These are phyloP conservation scores for Hecatera dysodea DNA, from an alignment of 2,888 invertebrate genomes.

Conservation along the genomic window DNA sequence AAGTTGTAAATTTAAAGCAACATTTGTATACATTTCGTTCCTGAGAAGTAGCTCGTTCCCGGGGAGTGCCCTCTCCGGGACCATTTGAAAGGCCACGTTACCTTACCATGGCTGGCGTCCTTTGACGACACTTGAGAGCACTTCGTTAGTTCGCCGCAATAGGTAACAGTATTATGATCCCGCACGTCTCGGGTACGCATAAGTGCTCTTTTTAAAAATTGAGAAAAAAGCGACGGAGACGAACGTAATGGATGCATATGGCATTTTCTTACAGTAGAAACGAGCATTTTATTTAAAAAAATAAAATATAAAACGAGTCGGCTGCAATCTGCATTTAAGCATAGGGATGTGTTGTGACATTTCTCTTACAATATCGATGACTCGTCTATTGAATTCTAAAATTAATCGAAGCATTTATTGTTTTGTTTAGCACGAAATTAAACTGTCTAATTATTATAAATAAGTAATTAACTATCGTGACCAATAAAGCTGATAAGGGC, in stretches of 20 bases:
- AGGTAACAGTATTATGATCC: slow-evolving; percentile 77
- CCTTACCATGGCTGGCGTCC: slow-evolving; percentile 68
- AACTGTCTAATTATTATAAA: slow-evolving; percentile 24
- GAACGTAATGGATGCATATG: slow-evolving; percentile 32
- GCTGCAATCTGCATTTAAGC: background rate
- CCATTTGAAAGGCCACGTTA: slow-evolving; percentile 73
- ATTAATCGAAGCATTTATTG: slow-evolving; percentile 2
- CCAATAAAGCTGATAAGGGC: slow-evolving; percentile 54
- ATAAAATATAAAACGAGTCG: background rate
- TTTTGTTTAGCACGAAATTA: slow-evolving; percentile 40
- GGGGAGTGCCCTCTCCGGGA: slow-evolving; percentile 61
- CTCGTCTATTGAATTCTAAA: background rate
- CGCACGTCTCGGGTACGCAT: slow-evolving; percentile 70
- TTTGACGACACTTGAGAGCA: slow-evolving; percentile 73
- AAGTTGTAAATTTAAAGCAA: slow-evolving; percentile 51
- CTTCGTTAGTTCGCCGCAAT: slow-evolving; percentile 79
- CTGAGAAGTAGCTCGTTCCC: slow-evolving; percentile 54
- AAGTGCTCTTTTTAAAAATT: slow-evolving; percentile 57
- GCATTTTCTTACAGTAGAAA: slow-evolving; percentile 10
- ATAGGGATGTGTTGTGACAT: slow-evolving; percentile 11
- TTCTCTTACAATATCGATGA: slow-evolving; percentile 1
- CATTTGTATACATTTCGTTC: slow-evolving; percentile 59
- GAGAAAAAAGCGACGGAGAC: slow-evolving; percentile 45
- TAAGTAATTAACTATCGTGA: slow-evolving; percentile 50
- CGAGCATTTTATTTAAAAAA: slow-evolving; percentile 5